Conservation (phyloP, 37 sponge, comb jelly and placozoan species). For the Beroe ovata region DNA sequence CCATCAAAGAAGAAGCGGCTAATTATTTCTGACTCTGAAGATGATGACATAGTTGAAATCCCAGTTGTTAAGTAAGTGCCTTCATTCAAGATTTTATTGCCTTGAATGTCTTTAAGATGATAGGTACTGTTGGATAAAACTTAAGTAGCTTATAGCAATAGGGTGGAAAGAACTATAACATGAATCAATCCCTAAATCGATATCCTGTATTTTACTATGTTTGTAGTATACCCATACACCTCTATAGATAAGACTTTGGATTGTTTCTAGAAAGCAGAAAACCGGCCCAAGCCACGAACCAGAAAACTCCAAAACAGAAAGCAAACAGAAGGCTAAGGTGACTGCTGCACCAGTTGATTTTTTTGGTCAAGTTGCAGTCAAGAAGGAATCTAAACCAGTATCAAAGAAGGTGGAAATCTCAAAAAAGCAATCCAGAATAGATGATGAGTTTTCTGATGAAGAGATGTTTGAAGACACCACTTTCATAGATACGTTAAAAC, state of each 20-base stretch:
- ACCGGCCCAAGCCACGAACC: neutral
- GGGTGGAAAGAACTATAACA: too few species aligned
- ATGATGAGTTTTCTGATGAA: conserved; percentile 42
- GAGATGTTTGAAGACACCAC: conserved; percentile 28
- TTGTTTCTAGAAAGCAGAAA: conserved; percentile 13
- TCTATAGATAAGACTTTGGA: too few species aligned
- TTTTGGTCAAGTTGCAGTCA: conserved; percentile 14
- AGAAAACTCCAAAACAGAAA: neutral
- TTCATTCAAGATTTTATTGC: too few species aligned
- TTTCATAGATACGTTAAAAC: conserved; percentile 4
- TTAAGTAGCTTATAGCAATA: too few species aligned
- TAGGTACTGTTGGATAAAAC: too few species aligned
- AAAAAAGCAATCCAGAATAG: neutral
- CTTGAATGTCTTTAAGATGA: too few species aligned
- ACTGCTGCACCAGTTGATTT: conserved; percentile 34
- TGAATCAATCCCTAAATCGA: too few species aligned
- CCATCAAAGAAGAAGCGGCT: conserved; percentile 15
- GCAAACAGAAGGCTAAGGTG: neutral
- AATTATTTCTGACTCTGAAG: conserved; percentile 60
- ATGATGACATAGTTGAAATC: conserved; percentile 59
- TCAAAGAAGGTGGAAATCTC: neutral
- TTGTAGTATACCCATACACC: too few species aligned
- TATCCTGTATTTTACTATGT: too few species aligned
- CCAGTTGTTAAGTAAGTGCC: conserved; percentile 30
- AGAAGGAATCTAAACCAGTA: conserved; percentile 8